These are phyloP conservation scores for Fopius arisanus DNA, from an alignment of 1,140 invertebrate species.

Conservation along the genomic window DNA sequence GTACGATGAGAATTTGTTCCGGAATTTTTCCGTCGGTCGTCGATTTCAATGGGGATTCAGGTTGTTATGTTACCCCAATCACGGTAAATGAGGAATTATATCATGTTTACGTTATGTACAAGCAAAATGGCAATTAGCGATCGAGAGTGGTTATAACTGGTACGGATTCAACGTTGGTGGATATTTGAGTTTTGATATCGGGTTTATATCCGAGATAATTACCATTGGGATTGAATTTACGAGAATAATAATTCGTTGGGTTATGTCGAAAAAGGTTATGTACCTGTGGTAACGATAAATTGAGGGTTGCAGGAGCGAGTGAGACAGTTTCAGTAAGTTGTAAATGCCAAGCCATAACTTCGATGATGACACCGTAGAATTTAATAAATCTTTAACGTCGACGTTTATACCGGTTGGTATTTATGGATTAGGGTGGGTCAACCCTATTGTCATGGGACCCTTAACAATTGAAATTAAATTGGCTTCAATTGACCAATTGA, in stretches of 20 bases:
- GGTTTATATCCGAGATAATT: conserved; percentile 38
- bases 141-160: not conserved
- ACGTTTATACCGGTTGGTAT: conserved; percentile 18
- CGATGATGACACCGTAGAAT: not conserved
- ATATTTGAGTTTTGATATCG: too few relatives aligned
- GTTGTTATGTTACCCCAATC: conserved; percentile 23
- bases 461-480: not conserved
- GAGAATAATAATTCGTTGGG: conserved; percentile 46
- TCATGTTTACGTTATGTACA: not conserved
- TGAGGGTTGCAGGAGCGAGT: not conserved
- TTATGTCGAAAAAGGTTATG: not conserved
- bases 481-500: not conserved
- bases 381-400: not conserved
- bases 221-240: conserved; percentile 50
- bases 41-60: not conserved
- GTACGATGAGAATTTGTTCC: not conserved
- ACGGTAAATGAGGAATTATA: not conserved
- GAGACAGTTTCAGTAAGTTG: not conserved
- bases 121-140: not conserved
- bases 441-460: not conserved
- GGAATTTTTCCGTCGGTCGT: not conserved
- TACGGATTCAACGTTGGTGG: too few relatives aligned
- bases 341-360: conserved; percentile 20
- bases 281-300: conserved; percentile 11
- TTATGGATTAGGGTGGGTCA: not conserved